Base-by-base conservation (phyloP, 2,888 invertebrate genomes). In the Malthinus flaveolus region DNA sequence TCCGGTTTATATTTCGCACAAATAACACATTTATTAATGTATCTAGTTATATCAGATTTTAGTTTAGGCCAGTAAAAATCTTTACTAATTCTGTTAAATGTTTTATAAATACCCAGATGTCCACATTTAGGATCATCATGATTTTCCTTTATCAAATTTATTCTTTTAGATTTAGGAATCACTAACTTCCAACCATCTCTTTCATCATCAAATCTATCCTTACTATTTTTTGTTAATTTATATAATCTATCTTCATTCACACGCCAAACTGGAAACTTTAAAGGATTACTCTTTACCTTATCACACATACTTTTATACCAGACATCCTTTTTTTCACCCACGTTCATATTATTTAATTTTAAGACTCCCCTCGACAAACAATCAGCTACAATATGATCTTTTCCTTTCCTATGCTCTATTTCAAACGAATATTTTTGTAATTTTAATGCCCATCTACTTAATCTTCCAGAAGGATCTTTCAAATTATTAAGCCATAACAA, bases 31-130 rank as follows among this genome's bases (percentile, higher is more conserved):
- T 35, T 49, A 1, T 49, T 42, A 1, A 73, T 65, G 46, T 65
- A 73, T 1, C 42, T 45, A 1, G 52, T 46, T 0, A 70, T 61
- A n/a, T 72, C 70, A 5, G 35, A 12, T 3, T 45, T 42, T 64
- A 68, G 59, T 9, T 62, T 59, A 1, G 71, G 71, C 72, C 71
- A 73, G 44, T 65, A 71, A 44, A 66, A 70, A 7, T 42, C 3
- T 9, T 12, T 33, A 3, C 36, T 13, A 1, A 66, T 47, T 10
- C 63, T 32, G 1, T 54, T 9, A 15, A 56, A 57, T 0, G 69
- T 71, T 52, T 67, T 68, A 7, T 46, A 55, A 1, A 65, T 49
- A 0, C 71, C 72, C 2, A 64, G 50, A 23, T 71, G 72, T 11
- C 68, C 72, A 0, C 64, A 53, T 8, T 63, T 57, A 6, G 69